A percentile compares a stretch with the other conserved stretches of the same genome.
Conservation (phyloP, 2,888 invertebrate species). For the Seira musarum region DNA sequence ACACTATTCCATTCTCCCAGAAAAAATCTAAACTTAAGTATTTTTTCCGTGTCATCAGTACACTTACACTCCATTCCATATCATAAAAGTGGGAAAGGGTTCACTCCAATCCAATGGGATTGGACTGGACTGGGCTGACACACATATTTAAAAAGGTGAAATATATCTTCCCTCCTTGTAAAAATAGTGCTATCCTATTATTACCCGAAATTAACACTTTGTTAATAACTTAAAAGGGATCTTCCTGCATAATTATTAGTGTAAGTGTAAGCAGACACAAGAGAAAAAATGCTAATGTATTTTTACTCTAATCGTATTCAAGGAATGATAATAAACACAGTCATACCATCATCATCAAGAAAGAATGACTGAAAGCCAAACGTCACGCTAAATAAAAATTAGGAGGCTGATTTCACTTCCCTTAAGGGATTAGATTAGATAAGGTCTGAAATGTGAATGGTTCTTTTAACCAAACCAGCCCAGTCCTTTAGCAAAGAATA, state of each 20-base stretch:
- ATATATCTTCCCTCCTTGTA: neutral
- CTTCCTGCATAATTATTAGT: too few relatives aligned
- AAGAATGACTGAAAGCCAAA: slow-evolving; percentile 52
- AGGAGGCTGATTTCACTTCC: slow-evolving; percentile 40
- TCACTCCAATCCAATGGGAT: neutral
- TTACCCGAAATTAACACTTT: slow-evolving; percentile 58
- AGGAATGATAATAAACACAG: slow-evolving; percentile 15
- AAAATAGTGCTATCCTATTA: slow-evolving; percentile 22
- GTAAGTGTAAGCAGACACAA: too few relatives aligned
- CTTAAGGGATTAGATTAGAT: slow-evolving; percentile 58
- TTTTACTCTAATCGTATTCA: too few relatives aligned
- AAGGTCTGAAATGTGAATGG: too few relatives aligned
- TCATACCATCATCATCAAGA: slow-evolving; percentile 12
- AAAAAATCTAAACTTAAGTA: too few relatives aligned
- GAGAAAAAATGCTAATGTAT: too few relatives aligned
- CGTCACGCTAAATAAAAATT: slow-evolving; percentile 58
- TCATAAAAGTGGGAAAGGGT: neutral
- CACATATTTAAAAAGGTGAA: slow-evolving; percentile 1
- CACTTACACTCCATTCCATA: neutral
- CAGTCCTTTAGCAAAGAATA: too few relatives aligned
- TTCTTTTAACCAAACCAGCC: too few relatives aligned
- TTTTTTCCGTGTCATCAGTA: slow-evolving; percentile 35
- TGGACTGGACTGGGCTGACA: neutral
- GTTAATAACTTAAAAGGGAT: slow-evolving; percentile 55
- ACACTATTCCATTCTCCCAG: too few relatives aligned